A percentile compares a stretch with the other conserved stretches of the same genome.
These are phyloP conservation scores for Protaetia brevitarsis DNA, from an alignment of 1,140 invertebrate genomes.

Conservation along the genomic window DNA sequence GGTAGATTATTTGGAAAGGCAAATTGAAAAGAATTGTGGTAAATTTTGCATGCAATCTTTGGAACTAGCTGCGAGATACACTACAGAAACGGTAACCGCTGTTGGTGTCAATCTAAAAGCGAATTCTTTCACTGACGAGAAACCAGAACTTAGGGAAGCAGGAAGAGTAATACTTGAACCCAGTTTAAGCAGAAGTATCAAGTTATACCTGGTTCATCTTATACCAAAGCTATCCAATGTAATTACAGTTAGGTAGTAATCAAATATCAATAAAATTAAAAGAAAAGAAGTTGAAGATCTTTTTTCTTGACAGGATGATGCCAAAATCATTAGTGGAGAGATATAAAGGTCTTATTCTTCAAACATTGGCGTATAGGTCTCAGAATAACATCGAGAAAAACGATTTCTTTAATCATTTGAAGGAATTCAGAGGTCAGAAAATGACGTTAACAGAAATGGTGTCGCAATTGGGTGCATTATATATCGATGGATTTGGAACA, in stretches of 20 bases:
- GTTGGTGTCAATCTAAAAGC: constrained; percentile 35
- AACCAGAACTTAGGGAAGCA: background rate
- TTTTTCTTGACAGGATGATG: background rate
- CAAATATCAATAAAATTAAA: no score
- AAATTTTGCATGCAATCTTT: constrained; percentile 28
- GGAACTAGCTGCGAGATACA: constrained; percentile 31
- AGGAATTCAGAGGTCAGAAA: constrained; percentile 35
- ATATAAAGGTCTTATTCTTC: background rate
- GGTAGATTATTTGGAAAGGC: constrained; percentile 32
- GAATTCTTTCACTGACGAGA: constrained; percentile 9
- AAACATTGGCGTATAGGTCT: constrained; percentile 44
- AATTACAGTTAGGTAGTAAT: background rate
- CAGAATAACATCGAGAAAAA: constrained; percentile 43
- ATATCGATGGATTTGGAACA: constrained; percentile 62
- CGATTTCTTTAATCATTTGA: constrained; percentile 42
- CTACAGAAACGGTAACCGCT: constrained; percentile 33
- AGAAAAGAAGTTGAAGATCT: background rate
- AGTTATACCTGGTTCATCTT: background rate
- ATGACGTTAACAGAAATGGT: constrained; percentile 62
- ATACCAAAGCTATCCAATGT: background rate
- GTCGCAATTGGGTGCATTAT: constrained; percentile 56
- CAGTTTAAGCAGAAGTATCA: background rate
- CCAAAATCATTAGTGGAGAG: constrained; percentile 8
- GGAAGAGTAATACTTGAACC: constrained; percentile 6
- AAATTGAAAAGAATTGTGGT: constrained; percentile 17